A percentile compares a stretch with the other conserved stretches of the same genome.
These are phyloP conservation scores for Ambastaia sidthimunki DNA, from an alignment of 2,797 vertebrate species.

Conservation along the genomic window DNA sequence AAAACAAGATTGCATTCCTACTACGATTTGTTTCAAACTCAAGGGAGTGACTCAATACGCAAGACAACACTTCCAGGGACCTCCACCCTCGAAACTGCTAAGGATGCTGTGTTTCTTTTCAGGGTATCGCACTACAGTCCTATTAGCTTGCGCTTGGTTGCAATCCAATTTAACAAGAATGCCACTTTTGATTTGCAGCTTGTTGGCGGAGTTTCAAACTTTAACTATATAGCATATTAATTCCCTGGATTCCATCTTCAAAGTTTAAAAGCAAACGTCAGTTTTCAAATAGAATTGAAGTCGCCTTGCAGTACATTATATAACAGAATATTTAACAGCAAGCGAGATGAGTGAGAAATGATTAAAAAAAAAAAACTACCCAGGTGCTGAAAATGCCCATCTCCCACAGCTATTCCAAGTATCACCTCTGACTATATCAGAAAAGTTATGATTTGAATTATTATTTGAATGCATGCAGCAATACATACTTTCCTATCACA, in stretches of 20 bases:
- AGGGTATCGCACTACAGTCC: not conserved
- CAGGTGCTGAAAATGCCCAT: not conserved
- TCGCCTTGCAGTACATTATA: not conserved
- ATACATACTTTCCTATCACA: not conserved
- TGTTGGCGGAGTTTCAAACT: conserved; percentile 32
- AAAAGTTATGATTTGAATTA: not conserved
- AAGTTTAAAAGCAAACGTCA: conserved; percentile 34
- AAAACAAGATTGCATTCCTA: not conserved
- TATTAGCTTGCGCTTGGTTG: conserved; percentile 15
- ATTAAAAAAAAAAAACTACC: not conserved
- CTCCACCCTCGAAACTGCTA: not conserved
- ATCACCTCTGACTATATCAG: conserved; percentile 1
- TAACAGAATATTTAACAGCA: conserved; percentile 30
- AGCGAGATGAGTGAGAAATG: conserved; percentile 1
- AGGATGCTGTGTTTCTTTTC: not conserved
- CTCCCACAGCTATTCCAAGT: not conserved
- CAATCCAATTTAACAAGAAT: conserved; percentile 30
- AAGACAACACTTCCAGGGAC: not conserved
- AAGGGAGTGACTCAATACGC: conserved; percentile 10
- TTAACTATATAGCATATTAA: conserved; percentile 39
- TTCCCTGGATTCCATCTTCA: conserved; percentile 11
- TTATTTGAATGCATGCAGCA: conserved; percentile 23
- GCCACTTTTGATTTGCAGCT: conserved; percentile 33
- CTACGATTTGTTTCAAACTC: not conserved
- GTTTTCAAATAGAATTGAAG: conserved; percentile 31